Evolutionary conservation across 2,888 invertebrate genomes (phyloP), one percentile per base, ranked within the genome.

Genomic region (Spilosoma lubricipeda): DNA sequence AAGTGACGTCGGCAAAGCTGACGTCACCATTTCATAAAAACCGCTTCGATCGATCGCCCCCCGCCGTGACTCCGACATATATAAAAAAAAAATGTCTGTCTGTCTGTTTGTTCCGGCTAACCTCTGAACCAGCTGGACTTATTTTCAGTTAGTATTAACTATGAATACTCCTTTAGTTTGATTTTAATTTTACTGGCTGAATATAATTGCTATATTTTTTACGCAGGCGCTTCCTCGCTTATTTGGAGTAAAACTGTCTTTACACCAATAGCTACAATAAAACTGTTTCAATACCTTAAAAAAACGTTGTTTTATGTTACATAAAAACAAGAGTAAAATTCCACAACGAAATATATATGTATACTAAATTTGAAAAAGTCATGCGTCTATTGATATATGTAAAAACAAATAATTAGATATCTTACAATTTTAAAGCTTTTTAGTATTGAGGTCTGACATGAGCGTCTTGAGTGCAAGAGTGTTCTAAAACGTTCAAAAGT

Each of bases 391-490:
- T 23, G 3, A 4, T 23, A 39, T 13, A 9, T 30, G 3, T 39
- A 42, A n/a, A n/a, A n/a, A n/a, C n/a, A 48, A 48, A 65, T 48
- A 13, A 45, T 11, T 45, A 45, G 39, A 39, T 33, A 69, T 73
- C 66, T 78, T 79, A 67, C 30, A 75, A 74, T 74, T 71, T 73
- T 63, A 70, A 30, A 79, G 79, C 70, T 72, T 65, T 83, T 70
- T 76, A 74, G 74, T 71, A 75, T 23, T 59, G 63, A 63, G 63
- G 63, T 63, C 27, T 78, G 67, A 80, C 77, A 84, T 86, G 83
- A 83, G 83, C 81, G 81, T 87, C 82, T 87, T 81, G 77, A 85
- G 81, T 87, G 87, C 87, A 89, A 83, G 85, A 82, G 84, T 83
- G 80, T 81, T 78, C 86, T 83, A 84, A 81, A 82, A 84, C 79